Conservation (phyloP, 2,797 vertebrate genomes). For the Nothura maculosa region DNA sequence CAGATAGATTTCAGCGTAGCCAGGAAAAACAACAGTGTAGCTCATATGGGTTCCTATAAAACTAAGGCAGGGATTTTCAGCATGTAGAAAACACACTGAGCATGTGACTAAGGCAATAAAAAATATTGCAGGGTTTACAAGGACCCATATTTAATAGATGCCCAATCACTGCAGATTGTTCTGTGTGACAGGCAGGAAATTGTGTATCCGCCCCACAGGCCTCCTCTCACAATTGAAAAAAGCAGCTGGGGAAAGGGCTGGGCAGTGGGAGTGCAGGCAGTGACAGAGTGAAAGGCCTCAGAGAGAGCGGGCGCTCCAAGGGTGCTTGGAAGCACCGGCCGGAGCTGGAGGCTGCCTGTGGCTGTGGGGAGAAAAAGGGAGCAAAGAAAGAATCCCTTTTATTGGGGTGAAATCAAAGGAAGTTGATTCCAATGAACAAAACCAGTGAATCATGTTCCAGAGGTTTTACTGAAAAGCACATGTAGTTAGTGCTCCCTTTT, state of each 20-base stretch:
- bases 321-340: rapidly evolving
- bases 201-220: not conserved
- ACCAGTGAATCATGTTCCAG: not conserved
- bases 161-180: rapidly evolving
- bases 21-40: not conserved
- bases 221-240: rapidly evolving
- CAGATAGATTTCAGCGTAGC: not conserved
- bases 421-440: not conserved
- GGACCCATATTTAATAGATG: rapidly evolving
- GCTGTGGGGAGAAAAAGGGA: not conserved
- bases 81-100: rapidly evolving
- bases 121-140: not conserved
- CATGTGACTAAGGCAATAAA: not conserved
- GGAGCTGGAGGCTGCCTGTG: not conserved
- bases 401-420: not conserved
- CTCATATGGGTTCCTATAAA: not conserved
- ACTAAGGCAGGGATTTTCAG: not conserved
- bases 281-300: rapidly evolving
- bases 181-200: not conserved
- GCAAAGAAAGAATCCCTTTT: not conserved
- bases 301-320: rapidly evolving
- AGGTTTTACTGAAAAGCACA: not conserved
- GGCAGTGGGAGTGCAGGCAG: not conserved
- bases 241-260: not conserved
- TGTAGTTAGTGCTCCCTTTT: not conserved